Conservation (phyloP, 1,140 invertebrate species). For the Bombus pyrosoma region DNA sequence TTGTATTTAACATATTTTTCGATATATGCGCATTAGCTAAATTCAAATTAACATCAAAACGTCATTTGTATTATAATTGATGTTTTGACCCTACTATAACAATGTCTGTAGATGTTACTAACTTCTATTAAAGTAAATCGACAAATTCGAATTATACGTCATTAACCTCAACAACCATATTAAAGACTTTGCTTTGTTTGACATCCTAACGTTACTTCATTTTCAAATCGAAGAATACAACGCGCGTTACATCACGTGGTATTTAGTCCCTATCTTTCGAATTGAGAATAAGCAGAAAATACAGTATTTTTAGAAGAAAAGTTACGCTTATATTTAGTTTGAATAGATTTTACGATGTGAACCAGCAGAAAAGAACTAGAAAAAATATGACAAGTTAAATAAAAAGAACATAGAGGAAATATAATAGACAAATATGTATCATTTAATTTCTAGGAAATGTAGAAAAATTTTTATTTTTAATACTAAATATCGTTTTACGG, state of each 20-base stretch:
- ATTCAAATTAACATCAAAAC: neutral
- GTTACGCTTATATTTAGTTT: neutral
- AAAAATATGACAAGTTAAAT: neutral
- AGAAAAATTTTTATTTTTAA: neutral
- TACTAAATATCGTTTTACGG: neutral
- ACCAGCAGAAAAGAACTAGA: neutral
- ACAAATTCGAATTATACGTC: neutral
- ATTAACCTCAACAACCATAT: neutral
- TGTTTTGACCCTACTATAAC: neutral
- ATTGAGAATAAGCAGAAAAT: neutral
- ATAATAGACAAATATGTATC: neutral
- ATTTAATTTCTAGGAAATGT: neutral
- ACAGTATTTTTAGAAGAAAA: neutral
- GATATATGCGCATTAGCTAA: neutral
- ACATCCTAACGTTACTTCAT: neutral
- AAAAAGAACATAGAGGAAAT: neutral
- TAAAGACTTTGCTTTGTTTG: neutral
- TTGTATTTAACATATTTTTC: neutral
- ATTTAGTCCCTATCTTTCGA: neutral
- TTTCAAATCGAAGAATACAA: constrained; percentile 7
- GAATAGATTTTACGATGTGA: neutral
- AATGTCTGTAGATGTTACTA: too few relatives aligned
- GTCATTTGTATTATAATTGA: neutral
- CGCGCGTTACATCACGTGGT: constrained; percentile 19
- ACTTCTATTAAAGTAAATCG: neutral